Base-by-base conservation (phyloP, 2,797 vertebrate genomes). In the Sebastes reedi region DNA sequence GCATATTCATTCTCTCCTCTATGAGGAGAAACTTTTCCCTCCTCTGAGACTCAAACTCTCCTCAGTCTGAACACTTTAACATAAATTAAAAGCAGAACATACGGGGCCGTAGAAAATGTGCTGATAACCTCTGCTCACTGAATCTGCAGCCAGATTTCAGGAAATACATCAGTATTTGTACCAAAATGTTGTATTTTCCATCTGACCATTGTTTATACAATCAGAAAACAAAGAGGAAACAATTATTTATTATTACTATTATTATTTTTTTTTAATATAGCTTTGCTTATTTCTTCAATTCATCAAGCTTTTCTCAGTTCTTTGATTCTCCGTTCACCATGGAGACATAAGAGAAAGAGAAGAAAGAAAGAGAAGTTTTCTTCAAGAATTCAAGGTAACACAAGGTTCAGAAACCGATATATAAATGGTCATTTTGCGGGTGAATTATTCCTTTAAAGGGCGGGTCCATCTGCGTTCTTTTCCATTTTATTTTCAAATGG, bases 1-100 rank as follows among this genome's bases (percentile, higher is more conserved):
- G 60, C 60, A 81, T 76, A 67, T 76, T 76, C 54, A 81, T 66
- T 4, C 29, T 70, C 27, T 18, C 36, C 5, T 64, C 32, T 8
- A 1, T 32, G 65, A 46, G 36, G 32, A 50, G 50, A 27, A 70
- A 58, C 59, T 69, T 66, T 52, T 50, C 3, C 50, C 34, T 27
- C 71, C 67, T 52, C 66, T 29, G 71, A 80, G 72, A 75, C 59
- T 50, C 16, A 61, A 29, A 22, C 69, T 34, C 6, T 24, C 14
- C 14, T 46, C 65, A 14, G 54, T 12, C 30, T 24, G 32, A n/a
- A 54, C 11, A 5, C 39, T 30, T 18, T 24, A 30, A 20, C 18
- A 24, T 18, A 12, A 7, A 55, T 22, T 5, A 22, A 16, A 36
- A 42, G 32, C 16, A 20, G 59, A 46, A 30, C 56, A 12, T 20